Evolutionary conservation across 2,113 vertebrate species (phyloP).

Genomic region (Corapipo altera): DNA sequence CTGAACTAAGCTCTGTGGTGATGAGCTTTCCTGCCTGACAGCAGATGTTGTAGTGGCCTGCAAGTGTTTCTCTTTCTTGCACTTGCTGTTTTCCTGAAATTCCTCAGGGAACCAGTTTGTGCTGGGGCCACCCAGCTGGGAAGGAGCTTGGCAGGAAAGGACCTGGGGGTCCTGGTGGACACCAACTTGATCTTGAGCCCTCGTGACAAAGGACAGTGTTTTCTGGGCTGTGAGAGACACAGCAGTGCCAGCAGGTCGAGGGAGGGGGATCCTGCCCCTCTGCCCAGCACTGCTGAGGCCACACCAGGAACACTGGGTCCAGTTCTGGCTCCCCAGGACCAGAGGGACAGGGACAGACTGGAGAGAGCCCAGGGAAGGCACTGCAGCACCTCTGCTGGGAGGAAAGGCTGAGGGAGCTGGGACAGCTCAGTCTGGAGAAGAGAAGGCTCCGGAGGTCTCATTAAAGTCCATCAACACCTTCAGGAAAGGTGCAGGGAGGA

Average conservation of each 20-base stretch:
- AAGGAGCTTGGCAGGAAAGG: neutral
- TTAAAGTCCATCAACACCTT: neutral
- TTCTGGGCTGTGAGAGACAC: neutral
- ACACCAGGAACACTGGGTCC: neutral
- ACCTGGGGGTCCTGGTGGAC: neutral
- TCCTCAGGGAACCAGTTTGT: neutral
- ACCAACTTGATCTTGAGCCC: neutral
- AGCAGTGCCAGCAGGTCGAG: neutral
- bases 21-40: neutral
- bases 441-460: neutral
- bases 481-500: neutral
- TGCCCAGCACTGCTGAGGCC: neutral
- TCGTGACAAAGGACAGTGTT: neutral
- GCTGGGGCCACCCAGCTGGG: neutral
- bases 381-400: neutral
- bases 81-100: neutral
- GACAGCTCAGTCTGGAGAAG: neutral
- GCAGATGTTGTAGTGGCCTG: neutral
- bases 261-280: neutral
- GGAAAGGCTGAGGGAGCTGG: neutral
- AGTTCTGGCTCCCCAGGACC: neutral
- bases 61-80: neutral
- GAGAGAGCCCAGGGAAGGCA: neutral
- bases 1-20: neutral
- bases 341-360: neutral